phyloP scores from a whole-genome alignment of 2,113 vertebrate species.

The Zosterops borbonicus region DNA sequence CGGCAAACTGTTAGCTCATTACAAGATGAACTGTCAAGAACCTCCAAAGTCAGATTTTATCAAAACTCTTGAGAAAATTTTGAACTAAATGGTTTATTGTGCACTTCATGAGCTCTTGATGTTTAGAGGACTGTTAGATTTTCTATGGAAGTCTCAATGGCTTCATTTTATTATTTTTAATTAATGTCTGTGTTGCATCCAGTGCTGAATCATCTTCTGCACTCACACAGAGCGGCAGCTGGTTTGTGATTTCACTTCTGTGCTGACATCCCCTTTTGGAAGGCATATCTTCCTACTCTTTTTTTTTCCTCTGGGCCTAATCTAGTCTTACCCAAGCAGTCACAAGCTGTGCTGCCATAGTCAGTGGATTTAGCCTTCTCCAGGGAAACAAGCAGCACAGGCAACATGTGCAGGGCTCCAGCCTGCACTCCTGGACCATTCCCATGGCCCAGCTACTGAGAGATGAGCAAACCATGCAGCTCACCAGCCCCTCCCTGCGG shows the following conservation, averaged over 20 bases:
- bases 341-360: background rate
- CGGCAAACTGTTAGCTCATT: background rate
- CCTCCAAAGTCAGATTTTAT: background rate
- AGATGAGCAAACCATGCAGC: background rate
- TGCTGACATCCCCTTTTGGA: background rate
- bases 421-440: rapidly evolving
- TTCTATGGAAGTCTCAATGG: background rate
- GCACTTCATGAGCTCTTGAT: background rate
- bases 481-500: background rate
- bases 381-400: background rate
- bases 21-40: background rate
- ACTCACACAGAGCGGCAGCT: background rate
- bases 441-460: background rate
- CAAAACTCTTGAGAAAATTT: background rate
- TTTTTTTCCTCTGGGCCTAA: background rate
- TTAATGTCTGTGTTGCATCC: background rate
- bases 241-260: background rate
- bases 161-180: background rate
- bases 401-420: background rate
- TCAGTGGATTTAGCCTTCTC: background rate
- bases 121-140: background rate
- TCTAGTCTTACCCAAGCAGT: background rate
- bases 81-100: background rate
- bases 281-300: background rate
- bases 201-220: background rate